Percentiles rank a stretch among this genome's conserved stretches.
Conservation (phyloP, 1,140 invertebrate genomes). For the Diorhabda carinulata region DNA sequence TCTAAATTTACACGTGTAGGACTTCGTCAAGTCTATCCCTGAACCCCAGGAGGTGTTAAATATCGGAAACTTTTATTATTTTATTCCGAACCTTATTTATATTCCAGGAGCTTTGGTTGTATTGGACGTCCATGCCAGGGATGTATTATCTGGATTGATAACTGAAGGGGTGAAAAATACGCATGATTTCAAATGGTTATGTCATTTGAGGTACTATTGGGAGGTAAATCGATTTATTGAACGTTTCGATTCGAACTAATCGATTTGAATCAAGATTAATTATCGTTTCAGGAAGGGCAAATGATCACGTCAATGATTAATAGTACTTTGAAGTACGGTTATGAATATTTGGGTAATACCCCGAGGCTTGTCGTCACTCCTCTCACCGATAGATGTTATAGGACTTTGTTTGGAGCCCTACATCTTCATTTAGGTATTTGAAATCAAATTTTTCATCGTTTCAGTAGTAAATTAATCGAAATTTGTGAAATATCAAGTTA, state of each 20-base stretch:
- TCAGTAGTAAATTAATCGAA: not conserved
- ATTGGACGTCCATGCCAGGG: constrained; percentile 87
- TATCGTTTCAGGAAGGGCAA: constrained; percentile 54
- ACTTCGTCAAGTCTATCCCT: too few species aligned
- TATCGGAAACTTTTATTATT: too few species aligned
- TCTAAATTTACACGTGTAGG: too few species aligned
- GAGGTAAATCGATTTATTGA: constrained; percentile 57
- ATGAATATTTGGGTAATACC: constrained; percentile 93
- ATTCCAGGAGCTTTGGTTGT: constrained; percentile 77
- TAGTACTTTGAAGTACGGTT: constrained; percentile 83
- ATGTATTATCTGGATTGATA: constrained; percentile 73
- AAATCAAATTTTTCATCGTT: not conserved
- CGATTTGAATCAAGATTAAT: not conserved
- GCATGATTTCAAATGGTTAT: constrained; percentile 90
- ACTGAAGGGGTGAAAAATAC: constrained; percentile 62
- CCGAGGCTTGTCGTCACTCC: constrained; percentile 85
- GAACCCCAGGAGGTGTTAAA: too few species aligned
- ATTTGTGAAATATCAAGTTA: too few species aligned
- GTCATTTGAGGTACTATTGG: constrained; percentile 90
- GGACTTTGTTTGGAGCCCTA: constrained; percentile 87
- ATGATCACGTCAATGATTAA: constrained; percentile 90
- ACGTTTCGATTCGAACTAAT: not conserved
- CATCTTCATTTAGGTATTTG: constrained; percentile 68
- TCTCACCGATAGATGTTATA: constrained; percentile 88
- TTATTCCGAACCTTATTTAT: not conserved